Conservation (phyloP, 2,888 invertebrate species). For the Pilophorus perplexus region DNA sequence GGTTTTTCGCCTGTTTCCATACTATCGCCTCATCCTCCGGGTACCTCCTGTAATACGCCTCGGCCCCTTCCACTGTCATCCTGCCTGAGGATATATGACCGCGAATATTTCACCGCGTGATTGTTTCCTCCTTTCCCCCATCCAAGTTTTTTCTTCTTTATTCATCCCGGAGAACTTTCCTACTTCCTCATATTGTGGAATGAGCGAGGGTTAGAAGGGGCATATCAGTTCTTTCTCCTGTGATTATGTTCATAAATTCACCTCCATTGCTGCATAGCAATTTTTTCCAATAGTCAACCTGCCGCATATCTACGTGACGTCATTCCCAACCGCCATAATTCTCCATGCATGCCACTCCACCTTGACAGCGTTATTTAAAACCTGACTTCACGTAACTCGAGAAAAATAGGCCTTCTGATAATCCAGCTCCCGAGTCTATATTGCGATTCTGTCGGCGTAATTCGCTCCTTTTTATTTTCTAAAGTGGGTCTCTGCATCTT, state of each 20-base stretch:
- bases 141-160: not conserved
- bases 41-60: not conserved
- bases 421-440: too few relatives aligned
- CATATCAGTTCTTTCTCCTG: conserved; percentile 4
- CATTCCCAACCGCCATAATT: not conserved
- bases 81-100: conserved; percentile 7
- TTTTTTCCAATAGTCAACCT: conserved; percentile 5
- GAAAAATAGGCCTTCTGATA: too few relatives aligned
- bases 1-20: too few relatives aligned
- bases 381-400: too few relatives aligned
- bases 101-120: not conserved
- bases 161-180: too few relatives aligned
- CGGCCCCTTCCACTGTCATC: not conserved
- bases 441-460: too few relatives aligned
- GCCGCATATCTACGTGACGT: conserved; percentile 1
- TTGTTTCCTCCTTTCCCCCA: conserved; percentile 9
- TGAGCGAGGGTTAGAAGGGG: too few relatives aligned
- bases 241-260: conserved; percentile 24
- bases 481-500: too few relatives aligned
- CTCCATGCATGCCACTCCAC: too few relatives aligned
- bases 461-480: too few relatives aligned
- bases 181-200: too few relatives aligned
- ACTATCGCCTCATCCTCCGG: not conserved
- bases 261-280: not conserved
- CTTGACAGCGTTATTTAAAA: too few relatives aligned